Base-by-base conservation (phyloP, 2,113 vertebrate genomes). In the Trematocara marginatum region DNA sequence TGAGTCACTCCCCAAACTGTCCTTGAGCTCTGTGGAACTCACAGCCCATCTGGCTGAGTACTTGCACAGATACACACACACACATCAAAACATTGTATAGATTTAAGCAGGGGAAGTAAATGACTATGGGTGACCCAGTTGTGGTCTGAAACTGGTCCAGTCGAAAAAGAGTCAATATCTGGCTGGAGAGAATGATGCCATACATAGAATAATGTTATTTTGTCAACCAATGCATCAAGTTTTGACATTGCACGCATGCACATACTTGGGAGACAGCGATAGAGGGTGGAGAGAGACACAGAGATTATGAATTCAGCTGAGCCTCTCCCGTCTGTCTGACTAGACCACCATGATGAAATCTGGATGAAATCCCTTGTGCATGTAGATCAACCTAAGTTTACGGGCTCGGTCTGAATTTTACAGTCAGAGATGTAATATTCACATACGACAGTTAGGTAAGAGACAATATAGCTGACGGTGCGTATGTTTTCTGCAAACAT, bases 1-100 rank as follows among this genome's bases (percentile, higher is more conserved):
- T 94, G 91, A 94, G 84, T 93, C 89, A 93, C 93, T 93, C 90
- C 91, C 90, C 74, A 92, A 91, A 94, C 90, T 93, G 93, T 93
- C 93, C 94, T 93, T 95, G 91, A 94, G 92, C 86, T 89, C 69
- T 20, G 64, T 79, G 79, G 47, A 93, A 90, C 91, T 90, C 92
- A 31, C 88, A 81, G 83, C 82, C 89, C 87, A 94, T 95, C 94
- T 94, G 93, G 86, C 88, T 83, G 45, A 94, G 82, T 88, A 90
- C 88, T 85, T 71, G 40, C 82, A 90, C 83, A 86, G 82, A 69
- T 49, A 88, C 66, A 89, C 78, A 83, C 86, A 87, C 76, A 83
- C 87, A 89, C 78, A 89, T 87, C 84, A 90, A 91, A 93, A 89
- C 83, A 87, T 29, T 74, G 79, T 89, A 90, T 90, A 78, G 88